Percentiles rank a stretch among this genome's conserved stretches.
These are phyloP conservation scores for Synergus umbraculus DNA, from an alignment of 2,888 invertebrate species.

Conservation along the genomic window DNA sequence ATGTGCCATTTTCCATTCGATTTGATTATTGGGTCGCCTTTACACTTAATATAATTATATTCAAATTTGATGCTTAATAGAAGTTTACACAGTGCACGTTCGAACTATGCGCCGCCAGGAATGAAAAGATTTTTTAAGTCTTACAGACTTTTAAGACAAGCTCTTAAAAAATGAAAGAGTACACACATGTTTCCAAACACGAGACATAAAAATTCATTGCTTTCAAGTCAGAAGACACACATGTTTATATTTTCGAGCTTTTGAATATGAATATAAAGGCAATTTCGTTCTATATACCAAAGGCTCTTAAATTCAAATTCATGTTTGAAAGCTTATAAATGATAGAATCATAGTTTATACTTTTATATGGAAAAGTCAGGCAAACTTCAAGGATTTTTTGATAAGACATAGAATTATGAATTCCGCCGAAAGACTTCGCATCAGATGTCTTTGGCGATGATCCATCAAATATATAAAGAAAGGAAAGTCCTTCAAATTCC, in stretches of 20 bases:
- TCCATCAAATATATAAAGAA: conserved; percentile 3
- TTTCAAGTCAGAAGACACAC: background rate
- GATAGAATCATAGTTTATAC: no score
- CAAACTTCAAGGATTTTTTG: no score
- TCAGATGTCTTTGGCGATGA: conserved; percentile 20
- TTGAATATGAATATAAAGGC: no score
- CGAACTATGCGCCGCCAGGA: background rate
- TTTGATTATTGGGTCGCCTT: background rate
- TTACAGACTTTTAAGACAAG: background rate
- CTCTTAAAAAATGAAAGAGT: background rate
- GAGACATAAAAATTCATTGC: background rate
- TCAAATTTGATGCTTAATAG: background rate
- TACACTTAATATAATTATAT: background rate
- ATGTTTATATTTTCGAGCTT: no score
- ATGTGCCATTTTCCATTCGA: conserved; percentile 3
- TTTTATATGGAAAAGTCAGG: no score
- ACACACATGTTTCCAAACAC: no score
- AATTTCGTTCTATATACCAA: no score
- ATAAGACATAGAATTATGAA: no score
- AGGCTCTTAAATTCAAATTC: no score
- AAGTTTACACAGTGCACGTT: background rate
- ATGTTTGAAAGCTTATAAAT: no score
- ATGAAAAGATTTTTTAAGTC: background rate
- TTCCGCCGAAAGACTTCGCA: background rate
- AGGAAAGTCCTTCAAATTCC: conserved; percentile 36